phyloP scores from a whole-genome alignment of 1,140 invertebrate species.

The Nymphalis io region DNA sequence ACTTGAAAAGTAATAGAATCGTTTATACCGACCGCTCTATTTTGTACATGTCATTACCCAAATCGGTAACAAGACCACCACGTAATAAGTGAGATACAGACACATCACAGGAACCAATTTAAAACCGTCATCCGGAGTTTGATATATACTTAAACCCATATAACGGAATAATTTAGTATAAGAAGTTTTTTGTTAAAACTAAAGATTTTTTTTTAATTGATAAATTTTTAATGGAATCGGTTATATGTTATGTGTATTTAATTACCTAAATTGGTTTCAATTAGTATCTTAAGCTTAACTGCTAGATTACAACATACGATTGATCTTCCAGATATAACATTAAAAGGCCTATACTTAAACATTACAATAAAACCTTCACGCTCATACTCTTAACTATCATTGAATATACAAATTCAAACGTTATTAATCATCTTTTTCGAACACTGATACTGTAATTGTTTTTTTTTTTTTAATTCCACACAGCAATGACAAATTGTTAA shows the following conservation, averaged over 20 bases:
- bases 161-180: conserved; percentile 28
- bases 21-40: not conserved
- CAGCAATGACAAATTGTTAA: not conserved
- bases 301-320: not conserved
- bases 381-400: not conserved
- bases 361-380: not conserved
- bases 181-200: conserved; percentile 2
- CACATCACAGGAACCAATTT: not conserved
- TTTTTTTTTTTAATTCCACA: not conserved
- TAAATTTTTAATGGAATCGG: not conserved
- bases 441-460: not conserved
- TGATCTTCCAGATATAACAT: not conserved
- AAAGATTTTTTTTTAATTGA: not conserved
- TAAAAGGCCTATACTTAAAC: conserved; percentile 4
- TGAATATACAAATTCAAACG: not conserved
- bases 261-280: not conserved
- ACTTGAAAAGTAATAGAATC: not conserved
- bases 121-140: conserved; percentile 3
- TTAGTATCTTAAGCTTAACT: not conserved
- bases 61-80: not conserved
- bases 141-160: conserved; percentile 10
- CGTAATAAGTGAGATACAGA: not conserved
- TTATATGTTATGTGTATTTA: not conserved
- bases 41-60: not conserved
- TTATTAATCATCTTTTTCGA: not conserved